Evolutionary conservation across 2,797 vertebrate species (phyloP), one percentile per base, ranked within the genome.

Genomic region (Trachurus trachurus): DNA sequence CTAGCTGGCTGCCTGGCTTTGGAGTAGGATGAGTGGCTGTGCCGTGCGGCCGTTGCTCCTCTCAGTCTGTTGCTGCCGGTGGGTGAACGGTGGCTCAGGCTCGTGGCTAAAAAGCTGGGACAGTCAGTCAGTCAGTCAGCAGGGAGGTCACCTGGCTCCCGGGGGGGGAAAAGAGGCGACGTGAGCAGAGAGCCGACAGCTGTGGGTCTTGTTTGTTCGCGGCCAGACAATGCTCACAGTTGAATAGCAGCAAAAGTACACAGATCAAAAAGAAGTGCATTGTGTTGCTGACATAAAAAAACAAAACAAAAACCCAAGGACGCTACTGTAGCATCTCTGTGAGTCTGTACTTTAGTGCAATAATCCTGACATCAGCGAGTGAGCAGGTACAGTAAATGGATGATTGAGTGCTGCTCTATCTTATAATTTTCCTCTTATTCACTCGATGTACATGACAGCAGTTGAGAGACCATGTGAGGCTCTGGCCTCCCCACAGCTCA

Each of bases 41-140:
- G 76, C 70, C 78, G 76, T 49, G 73, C 76, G 71, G 81, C n/a
- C n/a, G n/a, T n/a, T 80, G 79, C 66, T 83, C 66, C 64, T 70
- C 70, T 68, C 81, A 90, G 88, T 84, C 83, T 91, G 88, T 66
- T 87, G 86, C 21, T 63, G 26, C 26, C 26, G 84, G 72, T 74
- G 85, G 84, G 72, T 74, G 85, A 83, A 74, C 71, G 63, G 84
- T 75, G 76, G 74, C 76, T 37, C 34, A 56, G 69, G 81, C 82
- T 79, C 56, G 22, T 69, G 71, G 80, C 72, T 80, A 71, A 76
- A 83, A 69, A 84, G 85, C 85, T 70, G 67, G 87, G 81, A 85
- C 80, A 82, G 85, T 87, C 88, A 63, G 78, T 70, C 66, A 86
- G 81, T 84, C 80, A 82, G 85, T 87, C 88, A 63, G 78, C 88